These are phyloP conservation scores for Pilophorus perplexus DNA, from an alignment of 2,888 invertebrate species.

Conservation along the genomic window DNA sequence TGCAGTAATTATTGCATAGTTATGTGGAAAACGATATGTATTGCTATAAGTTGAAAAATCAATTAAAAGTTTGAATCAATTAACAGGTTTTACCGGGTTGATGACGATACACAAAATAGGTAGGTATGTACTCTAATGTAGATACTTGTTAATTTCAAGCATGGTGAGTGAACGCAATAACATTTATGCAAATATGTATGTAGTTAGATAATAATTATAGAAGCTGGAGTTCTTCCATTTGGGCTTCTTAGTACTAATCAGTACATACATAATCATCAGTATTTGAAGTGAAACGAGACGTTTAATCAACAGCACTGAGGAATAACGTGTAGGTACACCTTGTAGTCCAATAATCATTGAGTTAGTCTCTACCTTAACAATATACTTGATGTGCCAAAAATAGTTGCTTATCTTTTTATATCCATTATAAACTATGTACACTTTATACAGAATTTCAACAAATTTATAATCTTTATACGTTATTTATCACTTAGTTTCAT, in stretches of 20 bases:
- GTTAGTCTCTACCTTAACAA: constrained; percentile 21
- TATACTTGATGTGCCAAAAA: constrained; percentile 40
- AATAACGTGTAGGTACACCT: constrained; percentile 22
- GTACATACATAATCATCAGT: constrained; percentile 4
- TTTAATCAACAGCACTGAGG: constrained; percentile 21
- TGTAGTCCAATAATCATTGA: constrained; percentile 13
- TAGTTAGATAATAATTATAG: too few relatives aligned
- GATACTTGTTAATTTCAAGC: too few relatives aligned
- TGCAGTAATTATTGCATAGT: too few relatives aligned
- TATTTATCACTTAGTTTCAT: constrained; percentile 27
- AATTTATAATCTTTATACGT: constrained; percentile 28
- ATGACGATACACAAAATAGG: too few relatives aligned
- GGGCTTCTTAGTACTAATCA: constrained; percentile 22
- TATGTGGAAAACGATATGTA: too few relatives aligned
- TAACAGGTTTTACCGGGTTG: too few relatives aligned
- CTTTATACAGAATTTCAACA: constrained; percentile 5
- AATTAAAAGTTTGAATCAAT: too few relatives aligned
- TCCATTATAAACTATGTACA: constrained; percentile 21
- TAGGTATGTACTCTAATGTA: too few relatives aligned
- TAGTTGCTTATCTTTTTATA: constrained; percentile 25
- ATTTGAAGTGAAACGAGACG: not conserved
- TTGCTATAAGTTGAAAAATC: too few relatives aligned
- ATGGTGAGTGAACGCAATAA: too few relatives aligned
- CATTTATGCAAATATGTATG: too few relatives aligned
- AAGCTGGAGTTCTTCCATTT: too few relatives aligned